phyloP scores from a whole-genome alignment of 1,140 invertebrate genomes.

The Macrobrachium nipponense region DNA sequence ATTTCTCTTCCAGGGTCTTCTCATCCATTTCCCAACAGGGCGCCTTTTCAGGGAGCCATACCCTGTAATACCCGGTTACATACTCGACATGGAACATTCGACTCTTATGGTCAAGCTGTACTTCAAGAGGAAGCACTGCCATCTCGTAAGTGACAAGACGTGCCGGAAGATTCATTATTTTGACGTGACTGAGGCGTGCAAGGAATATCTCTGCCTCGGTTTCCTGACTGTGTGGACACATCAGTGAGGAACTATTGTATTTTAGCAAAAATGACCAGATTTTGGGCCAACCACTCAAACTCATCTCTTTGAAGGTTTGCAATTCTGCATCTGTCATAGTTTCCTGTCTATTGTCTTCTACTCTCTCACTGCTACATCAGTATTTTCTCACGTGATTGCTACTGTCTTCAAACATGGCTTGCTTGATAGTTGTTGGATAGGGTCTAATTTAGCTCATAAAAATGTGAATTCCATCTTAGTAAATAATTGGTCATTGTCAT shows the following conservation, averaged over 20 bases:
- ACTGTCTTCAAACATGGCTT: no score
- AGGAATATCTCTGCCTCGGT: slow-evolving; percentile 28
- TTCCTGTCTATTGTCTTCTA: no score
- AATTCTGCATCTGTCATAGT: no score
- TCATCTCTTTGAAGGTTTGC: no score
- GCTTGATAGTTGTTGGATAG: no score
- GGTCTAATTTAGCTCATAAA: no score
- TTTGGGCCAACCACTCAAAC: no score
- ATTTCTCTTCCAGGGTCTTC: neutral
- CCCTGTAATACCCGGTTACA: slow-evolving; percentile 23
- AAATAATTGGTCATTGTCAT: no score
- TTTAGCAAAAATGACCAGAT: no score
- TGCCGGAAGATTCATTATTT: slow-evolving; percentile 27
- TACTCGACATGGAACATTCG: slow-evolving; percentile 41
- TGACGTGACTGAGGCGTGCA: slow-evolving; percentile 1
- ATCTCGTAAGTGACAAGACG: neutral
- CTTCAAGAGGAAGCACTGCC: slow-evolving; percentile 22
- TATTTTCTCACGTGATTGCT: no score
- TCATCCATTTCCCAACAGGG: slow-evolving; percentile 33
- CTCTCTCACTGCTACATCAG: no score
- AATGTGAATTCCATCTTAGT: no score
- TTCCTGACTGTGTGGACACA: slow-evolving; percentile 24
- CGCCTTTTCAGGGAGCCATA: slow-evolving; percentile 16
- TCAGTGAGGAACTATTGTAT: neutral
- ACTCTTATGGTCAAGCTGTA: slow-evolving; percentile 35